A percentile compares a stretch with the other conserved stretches of the same genome.
phyloP scores from a whole-genome alignment of 2,797 vertebrate species.

The Diceros bicornis region DNA sequence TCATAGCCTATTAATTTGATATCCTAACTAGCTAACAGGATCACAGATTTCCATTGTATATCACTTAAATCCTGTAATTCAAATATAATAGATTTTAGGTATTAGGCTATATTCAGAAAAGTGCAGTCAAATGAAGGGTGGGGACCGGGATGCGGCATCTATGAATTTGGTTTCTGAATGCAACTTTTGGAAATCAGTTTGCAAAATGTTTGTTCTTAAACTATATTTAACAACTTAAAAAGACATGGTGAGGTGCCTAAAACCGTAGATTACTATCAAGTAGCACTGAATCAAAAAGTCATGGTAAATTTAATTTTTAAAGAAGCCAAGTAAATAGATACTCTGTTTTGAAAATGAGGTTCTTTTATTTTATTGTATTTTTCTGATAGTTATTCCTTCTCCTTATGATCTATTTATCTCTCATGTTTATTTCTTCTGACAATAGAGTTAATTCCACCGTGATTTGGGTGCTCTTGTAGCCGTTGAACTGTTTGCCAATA shows the following conservation, averaged over 20 bases:
- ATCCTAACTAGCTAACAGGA: too few species aligned
- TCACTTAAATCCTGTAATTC: not conserved
- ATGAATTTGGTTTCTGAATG: not conserved
- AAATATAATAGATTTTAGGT: not conserved
- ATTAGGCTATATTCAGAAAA: not conserved
- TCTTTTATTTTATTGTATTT: not conserved
- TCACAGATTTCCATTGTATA: not conserved
- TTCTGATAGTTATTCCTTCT: not conserved
- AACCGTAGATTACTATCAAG: not conserved
- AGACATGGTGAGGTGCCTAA: not conserved
- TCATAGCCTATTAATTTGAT: not conserved
- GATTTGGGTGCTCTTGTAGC: not conserved
- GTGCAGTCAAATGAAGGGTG: fast-evolving
- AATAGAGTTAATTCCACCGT: too few species aligned
- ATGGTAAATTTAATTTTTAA: not conserved
- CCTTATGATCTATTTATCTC: too few species aligned
- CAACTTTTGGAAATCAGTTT: not conserved
- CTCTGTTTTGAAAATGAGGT: fast-evolving
- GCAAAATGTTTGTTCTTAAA: too few species aligned
- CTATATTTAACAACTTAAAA: not conserved
- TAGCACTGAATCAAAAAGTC: not conserved
- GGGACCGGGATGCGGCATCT: fast-evolving
- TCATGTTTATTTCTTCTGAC: not conserved
- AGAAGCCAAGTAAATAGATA: not conserved
- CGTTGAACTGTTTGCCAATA: not conserved